Conservation (phyloP, 2,888 invertebrate genomes). For the Trichopria drosophilae region DNA sequence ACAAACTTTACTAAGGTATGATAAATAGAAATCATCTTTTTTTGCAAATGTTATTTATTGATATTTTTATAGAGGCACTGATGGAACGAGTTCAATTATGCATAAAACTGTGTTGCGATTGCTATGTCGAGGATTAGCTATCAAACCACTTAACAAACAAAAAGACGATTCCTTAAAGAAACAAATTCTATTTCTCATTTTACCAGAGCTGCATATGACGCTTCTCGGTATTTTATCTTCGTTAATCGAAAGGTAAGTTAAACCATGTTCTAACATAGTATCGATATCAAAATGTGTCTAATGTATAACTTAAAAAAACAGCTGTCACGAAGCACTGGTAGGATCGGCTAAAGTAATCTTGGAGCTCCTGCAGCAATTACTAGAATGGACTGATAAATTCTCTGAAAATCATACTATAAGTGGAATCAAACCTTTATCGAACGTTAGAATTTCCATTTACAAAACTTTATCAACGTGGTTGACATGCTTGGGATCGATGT, state of each 20-base stretch:
- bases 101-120: conserved; percentile 44
- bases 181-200: conserved; percentile 43
- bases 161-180: conserved; percentile 39
- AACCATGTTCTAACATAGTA: too few species aligned
- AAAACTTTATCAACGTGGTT: conserved; percentile 47
- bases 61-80: conserved; percentile 40
- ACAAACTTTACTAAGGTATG: conserved; percentile 38
- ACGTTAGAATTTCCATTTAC: conserved; percentile 42
- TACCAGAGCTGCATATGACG: conserved; percentile 45
- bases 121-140: conserved; percentile 45
- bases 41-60: conserved; percentile 2
- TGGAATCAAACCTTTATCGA: conserved; percentile 39
- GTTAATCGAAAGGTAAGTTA: conserved; percentile 46
- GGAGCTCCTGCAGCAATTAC: conserved; percentile 44
- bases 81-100: conserved; percentile 41
- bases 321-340: conserved; percentile 46
- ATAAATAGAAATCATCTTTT: not conserved
- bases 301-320: conserved; percentile 26
- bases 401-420: conserved; percentile 18
- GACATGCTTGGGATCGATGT: conserved; percentile 36
- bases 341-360: conserved; percentile 46
- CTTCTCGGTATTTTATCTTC: conserved; percentile 44
- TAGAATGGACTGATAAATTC: conserved; percentile 44
- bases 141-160: conserved; percentile 43
- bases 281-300: too few species aligned